Evolutionary conservation across 2,888 invertebrate species (phyloP), one percentile per base, ranked within the genome.

Genomic region (Epistrophella euchroma): DNA sequence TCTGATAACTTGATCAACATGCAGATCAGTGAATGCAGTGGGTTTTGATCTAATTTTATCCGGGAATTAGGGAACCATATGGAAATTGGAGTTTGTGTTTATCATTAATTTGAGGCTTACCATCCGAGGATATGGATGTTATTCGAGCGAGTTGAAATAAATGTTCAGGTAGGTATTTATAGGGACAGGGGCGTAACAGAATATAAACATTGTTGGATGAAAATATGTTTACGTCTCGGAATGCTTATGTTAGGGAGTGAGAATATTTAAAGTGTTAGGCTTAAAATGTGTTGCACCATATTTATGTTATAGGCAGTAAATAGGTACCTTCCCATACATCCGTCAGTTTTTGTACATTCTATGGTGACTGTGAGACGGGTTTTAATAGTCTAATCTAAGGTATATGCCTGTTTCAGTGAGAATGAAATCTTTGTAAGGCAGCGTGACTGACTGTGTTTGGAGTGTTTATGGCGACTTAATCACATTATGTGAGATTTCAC

Each of bases 1-100:
- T 32, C 15, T 52, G 79, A 84, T 75, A 71, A 71, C 79, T 84
- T 84, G 79, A 84, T 84, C 79, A 79, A 62, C 74, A 75, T 75
- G 58, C 52, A 64, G 73, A 84, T 84, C 68, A 35, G 47, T 45
- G 70, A 43, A 71, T 71, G 25, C 74, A 64, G 75, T 71, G 84
- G 79, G 79, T 64, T 79, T 75, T 84, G 75, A 71, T 79, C 75
- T 79, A 75, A 71, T 79, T 84, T 66, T 60, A 74, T 37, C 56
- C 32, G 40, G 60, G 15, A 47, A 81, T 64, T 50, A 62, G 60
- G 15, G 47, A 79, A 47, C 66, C 56, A 45, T 45, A 66, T 58
- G 73, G 72, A 56, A 66, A 80, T 68, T 25, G 25, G 45, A 58
- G 80, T 66, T 72, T 52, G 71, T 85, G 84, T 80, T 80, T 76